Percentiles rank a stretch among this genome's conserved stretches.
These are phyloP conservation scores for Laspeyria flexula DNA, from an alignment of 2,888 invertebrate genomes.

Conservation along the genomic window DNA sequence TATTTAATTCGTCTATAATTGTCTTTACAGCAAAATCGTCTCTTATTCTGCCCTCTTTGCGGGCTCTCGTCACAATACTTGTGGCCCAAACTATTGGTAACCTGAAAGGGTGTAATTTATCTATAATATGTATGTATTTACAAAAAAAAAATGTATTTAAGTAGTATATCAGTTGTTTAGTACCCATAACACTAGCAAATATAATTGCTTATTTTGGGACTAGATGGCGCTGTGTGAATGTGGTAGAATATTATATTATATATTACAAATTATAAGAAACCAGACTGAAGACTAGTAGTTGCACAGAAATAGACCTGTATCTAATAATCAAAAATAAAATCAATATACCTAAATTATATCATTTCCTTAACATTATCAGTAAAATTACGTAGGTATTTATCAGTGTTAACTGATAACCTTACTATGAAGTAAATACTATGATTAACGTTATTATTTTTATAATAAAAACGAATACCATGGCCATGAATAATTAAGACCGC, in stretches of 20 bases:
- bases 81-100: constrained; percentile 96
- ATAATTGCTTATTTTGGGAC: too few species aligned
- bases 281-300: too few species aligned
- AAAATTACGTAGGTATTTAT: constrained; percentile 6
- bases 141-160: too few species aligned
- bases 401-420: constrained; percentile 5
- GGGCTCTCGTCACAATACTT: constrained; percentile 94
- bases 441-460: background rate
- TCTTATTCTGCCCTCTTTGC: constrained; percentile 95
- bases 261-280: background rate
- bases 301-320: too few species aligned
- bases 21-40: constrained; percentile 98
- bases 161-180: too few species aligned
- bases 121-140: too few species aligned
- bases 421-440: background rate
- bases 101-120: too few species aligned
- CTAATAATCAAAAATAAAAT: too few species aligned
- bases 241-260: too few species aligned
- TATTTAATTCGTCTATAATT: constrained; percentile 94
- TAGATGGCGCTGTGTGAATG: too few species aligned
- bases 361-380: constrained; percentile 26
- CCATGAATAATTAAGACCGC: background rate
- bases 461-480: background rate
- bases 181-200: too few species aligned
- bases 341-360: constrained; percentile 13